A percentile compares a stretch with the other conserved stretches of the same genome.
These are phyloP conservation scores for Lindbergichthys nudifrons DNA, from an alignment of 2,797 vertebrate genomes.

Conservation along the genomic window DNA sequence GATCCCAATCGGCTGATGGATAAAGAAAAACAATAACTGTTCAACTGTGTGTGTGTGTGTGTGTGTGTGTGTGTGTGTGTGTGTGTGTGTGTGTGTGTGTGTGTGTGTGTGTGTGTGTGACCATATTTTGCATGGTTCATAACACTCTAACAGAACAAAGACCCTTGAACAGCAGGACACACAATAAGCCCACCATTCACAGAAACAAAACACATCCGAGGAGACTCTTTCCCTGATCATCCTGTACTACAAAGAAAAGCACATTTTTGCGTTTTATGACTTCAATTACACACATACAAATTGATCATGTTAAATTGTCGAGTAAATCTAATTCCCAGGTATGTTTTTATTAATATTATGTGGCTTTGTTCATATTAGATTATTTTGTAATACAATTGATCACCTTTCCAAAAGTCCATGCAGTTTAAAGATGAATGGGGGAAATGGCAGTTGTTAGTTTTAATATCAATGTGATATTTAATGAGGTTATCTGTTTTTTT, in stretches of 20 bases:
- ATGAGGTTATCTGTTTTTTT: no score
- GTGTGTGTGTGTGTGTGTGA: neutral
- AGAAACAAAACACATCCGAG: neutral
- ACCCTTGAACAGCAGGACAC: neutral
- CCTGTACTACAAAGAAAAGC: neutral
- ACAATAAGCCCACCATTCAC: conserved; percentile 1
- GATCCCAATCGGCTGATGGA: conserved; percentile 13
- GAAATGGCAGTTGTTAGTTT: no score
- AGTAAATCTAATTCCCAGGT: no score
- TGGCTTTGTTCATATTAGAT: no score
- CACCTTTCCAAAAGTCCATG: no score
- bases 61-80: neutral
- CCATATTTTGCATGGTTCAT: neutral
- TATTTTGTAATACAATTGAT: no score
- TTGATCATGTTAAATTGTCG: no score
- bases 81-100: conserved; percentile 17
- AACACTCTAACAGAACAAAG: neutral
- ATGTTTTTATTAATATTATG: no score
- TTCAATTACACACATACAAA: no score
- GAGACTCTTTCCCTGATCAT: conserved; percentile 4
- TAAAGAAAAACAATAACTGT: conserved; percentile 7
- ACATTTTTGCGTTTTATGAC: neutral
- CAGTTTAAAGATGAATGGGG: no score
- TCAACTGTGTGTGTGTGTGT: neutral
- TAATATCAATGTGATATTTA: no score